Conservation (phyloP, 2,888 invertebrate genomes). For the Habrosyne pyritoides region DNA sequence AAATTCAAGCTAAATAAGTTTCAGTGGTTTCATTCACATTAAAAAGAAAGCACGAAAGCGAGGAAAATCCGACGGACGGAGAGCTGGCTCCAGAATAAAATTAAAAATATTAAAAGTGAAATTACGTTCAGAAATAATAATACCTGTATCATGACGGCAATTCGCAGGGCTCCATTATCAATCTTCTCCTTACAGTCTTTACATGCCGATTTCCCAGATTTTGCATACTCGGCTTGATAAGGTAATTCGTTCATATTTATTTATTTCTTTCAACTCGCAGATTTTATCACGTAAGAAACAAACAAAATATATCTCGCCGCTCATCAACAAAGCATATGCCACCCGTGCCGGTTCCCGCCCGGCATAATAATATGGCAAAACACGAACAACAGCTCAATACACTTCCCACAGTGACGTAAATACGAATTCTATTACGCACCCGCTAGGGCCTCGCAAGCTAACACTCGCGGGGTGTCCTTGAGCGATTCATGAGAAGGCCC, state of each 20-base stretch:
- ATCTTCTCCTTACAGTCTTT: constrained; percentile 92
- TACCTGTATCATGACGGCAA: constrained; percentile 97
- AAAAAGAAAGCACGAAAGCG: no score
- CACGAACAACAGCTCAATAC: background rate
- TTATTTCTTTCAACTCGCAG: no score
- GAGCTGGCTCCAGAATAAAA: background rate
- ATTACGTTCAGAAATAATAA: no score
- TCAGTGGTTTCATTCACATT: no score
- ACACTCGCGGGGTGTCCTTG: background rate
- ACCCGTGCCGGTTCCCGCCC: background rate
- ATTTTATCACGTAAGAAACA: background rate
- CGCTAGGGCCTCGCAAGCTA: background rate
- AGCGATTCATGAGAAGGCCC: background rate
- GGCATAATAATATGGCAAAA: background rate
- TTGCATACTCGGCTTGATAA: constrained; percentile 88
- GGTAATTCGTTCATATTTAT: constrained; percentile 6
- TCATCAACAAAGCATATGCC: background rate
- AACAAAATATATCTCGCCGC: background rate
- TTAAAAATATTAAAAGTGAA: background rate
- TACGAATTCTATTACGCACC: background rate
- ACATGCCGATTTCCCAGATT: constrained; percentile 91
- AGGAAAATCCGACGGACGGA: no score
- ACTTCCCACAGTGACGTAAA: background rate
- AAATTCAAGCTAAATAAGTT: background rate
- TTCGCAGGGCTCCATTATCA: constrained; percentile 87